A percentile compares a stretch with the other conserved stretches of the same genome.
Conservation (phyloP, 2,888 invertebrate species). For the Aquatica leii region DNA sequence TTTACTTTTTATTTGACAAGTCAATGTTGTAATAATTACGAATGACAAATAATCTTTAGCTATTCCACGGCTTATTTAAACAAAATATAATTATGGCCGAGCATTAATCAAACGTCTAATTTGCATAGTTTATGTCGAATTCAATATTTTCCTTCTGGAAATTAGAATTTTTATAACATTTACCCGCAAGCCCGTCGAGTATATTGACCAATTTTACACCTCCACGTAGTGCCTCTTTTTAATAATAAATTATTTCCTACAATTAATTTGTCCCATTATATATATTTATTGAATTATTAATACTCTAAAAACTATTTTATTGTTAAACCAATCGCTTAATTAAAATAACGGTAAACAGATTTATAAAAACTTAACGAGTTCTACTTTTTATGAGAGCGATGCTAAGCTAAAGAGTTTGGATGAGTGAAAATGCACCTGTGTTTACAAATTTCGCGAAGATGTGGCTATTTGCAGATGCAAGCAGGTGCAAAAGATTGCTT, state of each 20-base stretch:
- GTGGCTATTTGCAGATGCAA: conserved; percentile 30
- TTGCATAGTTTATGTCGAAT: conserved; percentile 17
- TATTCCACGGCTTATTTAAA: conserved; percentile 14
- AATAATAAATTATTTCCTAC: conserved; percentile 10
- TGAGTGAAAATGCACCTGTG: conserved; percentile 32
- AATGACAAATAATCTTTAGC: conserved; percentile 20
- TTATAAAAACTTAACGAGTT: no score
- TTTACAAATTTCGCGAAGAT: conserved; percentile 36
- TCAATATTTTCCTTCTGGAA: conserved; percentile 18
- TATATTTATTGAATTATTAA: conserved; percentile 18
- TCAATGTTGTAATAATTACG: conserved; percentile 23
- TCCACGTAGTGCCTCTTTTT: conserved; percentile 2
- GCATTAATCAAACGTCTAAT: conserved; percentile 27
- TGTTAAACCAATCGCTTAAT: neutral
- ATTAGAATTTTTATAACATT: conserved; percentile 26
- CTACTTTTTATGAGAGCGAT: no score
- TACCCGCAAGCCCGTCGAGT: conserved; percentile 20
- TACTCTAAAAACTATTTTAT: conserved; percentile 1
- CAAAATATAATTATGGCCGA: conserved; percentile 19
- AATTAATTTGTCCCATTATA: conserved; percentile 22
- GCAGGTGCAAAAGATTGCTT: conserved; percentile 39
- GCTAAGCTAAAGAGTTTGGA: no score
- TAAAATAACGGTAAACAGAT: no score
- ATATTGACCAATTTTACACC: conserved; percentile 21
- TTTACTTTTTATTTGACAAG: conserved; percentile 13